phyloP scores from a whole-genome alignment of 2,113 vertebrate genomes.

The Phoenicopterus ruber region DNA sequence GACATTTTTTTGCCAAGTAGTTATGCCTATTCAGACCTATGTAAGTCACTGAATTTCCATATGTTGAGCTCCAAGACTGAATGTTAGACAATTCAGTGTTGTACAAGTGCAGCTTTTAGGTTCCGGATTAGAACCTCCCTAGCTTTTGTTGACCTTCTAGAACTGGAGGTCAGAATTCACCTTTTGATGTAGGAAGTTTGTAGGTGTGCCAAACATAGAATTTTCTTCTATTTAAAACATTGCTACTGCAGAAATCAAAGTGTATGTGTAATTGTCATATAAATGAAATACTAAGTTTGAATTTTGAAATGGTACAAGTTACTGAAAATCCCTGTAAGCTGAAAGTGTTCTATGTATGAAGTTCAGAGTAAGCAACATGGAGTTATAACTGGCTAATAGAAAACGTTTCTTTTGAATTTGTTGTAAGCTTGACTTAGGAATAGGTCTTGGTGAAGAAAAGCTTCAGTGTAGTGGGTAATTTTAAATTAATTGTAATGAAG shows the following conservation, averaged over 20 bases:
- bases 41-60: neutral
- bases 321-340: neutral
- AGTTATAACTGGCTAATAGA: neutral
- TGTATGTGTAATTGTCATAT: neutral
- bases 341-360: neutral
- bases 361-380: neutral
- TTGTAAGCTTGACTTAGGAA: neutral
- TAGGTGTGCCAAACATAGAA: neutral
- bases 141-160: neutral
- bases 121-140: neutral
- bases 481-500: neutral
- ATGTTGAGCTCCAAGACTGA: neutral
- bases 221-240: neutral
- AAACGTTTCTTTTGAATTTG: fast-evolving
- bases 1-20: neutral
- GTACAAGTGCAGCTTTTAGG: neutral
- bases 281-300: neutral
- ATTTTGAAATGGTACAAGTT: neutral
- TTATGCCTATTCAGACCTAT: neutral
- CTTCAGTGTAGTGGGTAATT: neutral
- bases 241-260: neutral
- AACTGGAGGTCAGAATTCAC: neutral
- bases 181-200: neutral
- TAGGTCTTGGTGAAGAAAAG: neutral
- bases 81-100: neutral